Base-by-base conservation (phyloP, 2,888 invertebrate genomes). In the Tetranychus piercei region DNA sequence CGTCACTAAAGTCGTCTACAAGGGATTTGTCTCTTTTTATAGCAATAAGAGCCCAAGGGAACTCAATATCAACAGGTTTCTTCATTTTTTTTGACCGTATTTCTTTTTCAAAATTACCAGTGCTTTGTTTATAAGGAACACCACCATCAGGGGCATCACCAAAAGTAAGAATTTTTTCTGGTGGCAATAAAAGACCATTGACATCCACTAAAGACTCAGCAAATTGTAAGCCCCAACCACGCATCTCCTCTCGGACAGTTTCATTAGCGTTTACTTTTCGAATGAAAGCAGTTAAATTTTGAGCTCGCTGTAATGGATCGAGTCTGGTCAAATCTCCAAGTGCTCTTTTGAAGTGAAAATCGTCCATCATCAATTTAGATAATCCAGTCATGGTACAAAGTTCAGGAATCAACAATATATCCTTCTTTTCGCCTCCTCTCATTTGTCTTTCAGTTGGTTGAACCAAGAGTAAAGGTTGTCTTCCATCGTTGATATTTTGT, bases 401-500 rank as follows among this genome's bases (percentile, higher is more conserved):
- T 22, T 78, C 78, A 18, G 78, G 78, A 3, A 78, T 44, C 1
- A 78, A 45, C 44, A 76, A 74, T 20, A 76, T 73, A 1, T 65
- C 72, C 1, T 69, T 5, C 8, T 23, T 72, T 9, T 34, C 23
- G 1, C 55, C 55, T 4, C 73, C 74, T 74, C 90, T 87, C 8
- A 6, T 18, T 11, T 92, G 91, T 66, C 87, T 87, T 69, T 81
- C 81, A 74, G 81, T 82, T 0, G 84, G 83, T 44, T 86, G 86
- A 0, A 89, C 89, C 0, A 94, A 84, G 72, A 96, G 82, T 81
- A 96, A 80, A 0, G 95, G 94, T 81, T 95, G 95, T 0, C 84
- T 82, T 45, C 20, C 2, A 77, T 90, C 87, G 0, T 79, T 79
- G 74, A 94, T 88, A 0, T 76, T 80, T 0, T 90, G 84, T 15